Conservation (phyloP, 2,113 vertebrate species). For the Ceuthmochares aereus region DNA sequence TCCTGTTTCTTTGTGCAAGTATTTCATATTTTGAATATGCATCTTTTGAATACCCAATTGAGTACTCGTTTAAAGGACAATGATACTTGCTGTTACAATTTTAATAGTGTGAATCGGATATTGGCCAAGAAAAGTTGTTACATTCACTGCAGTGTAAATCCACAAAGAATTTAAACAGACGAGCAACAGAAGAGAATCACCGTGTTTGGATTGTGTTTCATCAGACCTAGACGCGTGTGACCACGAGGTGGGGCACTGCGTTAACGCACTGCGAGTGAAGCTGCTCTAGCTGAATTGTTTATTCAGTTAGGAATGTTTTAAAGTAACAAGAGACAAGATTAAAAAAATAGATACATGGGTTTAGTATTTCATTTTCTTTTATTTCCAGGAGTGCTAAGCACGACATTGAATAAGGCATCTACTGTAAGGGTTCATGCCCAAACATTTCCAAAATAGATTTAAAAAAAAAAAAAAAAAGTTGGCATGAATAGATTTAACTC, state of each 20-base stretch:
- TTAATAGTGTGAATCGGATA: fast-evolving
- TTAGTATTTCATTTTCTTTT: neutral
- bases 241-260: conserved; percentile 66
- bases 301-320: neutral
- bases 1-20: neutral
- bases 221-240: neutral
- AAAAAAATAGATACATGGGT: fast-evolving
- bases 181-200: neutral
- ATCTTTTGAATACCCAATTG: neutral
- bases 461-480: neutral
- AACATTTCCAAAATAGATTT: neutral
- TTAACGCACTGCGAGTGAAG: neutral
- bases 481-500: neutral
- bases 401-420: neutral
- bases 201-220: neutral
- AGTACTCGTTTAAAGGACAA: neutral
- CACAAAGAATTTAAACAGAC: too few species aligned
- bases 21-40: neutral
- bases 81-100: neutral
- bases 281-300: neutral
- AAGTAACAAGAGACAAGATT: neutral
- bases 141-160: fast-evolving
- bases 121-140: neutral
- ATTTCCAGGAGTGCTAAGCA: neutral
- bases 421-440: neutral